Conservation (phyloP, 2,113 vertebrate species). For the Ploceus nigricollis region DNA sequence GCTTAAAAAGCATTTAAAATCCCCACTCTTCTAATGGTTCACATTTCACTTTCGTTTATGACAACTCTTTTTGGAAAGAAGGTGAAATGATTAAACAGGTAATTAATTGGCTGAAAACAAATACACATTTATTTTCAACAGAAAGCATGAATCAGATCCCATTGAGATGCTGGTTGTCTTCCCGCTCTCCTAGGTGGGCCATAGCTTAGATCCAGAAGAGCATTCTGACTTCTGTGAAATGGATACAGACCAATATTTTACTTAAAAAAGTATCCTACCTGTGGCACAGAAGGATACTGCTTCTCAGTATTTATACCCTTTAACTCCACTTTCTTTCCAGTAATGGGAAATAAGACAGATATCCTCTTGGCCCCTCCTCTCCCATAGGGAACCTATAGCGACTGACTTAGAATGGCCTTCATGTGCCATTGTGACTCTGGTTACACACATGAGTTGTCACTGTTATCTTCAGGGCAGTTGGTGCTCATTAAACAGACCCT, state of each 20-base stretch:
- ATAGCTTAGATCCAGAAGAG: neutral
- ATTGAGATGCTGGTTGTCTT: neutral
- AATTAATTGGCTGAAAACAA: rapidly evolving
- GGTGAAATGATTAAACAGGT: neutral
- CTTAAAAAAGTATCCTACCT: neutral
- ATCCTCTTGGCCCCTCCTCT: neutral
- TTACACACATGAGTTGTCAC: neutral
- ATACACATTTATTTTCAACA: neutral
- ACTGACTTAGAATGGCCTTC: neutral
- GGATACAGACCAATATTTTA: neutral
- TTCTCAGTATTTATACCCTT: neutral
- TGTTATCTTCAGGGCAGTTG: neutral
- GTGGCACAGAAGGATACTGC: neutral
- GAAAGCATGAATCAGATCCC: neutral
- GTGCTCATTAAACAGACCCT: neutral
- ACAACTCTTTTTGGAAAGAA: neutral
- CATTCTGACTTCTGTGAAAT: neutral
- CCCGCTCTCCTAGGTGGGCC: rapidly evolving
- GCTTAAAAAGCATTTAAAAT: neutral
- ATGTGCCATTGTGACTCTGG: neutral
- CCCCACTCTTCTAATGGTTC: neutral
- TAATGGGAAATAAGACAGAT: neutral
- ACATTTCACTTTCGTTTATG: neutral
- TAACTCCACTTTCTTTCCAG: neutral
- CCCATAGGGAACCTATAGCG: neutral